These are phyloP conservation scores for Euglossa dilemma DNA, from an alignment of 1,140 invertebrate species.

Conservation along the genomic window DNA sequence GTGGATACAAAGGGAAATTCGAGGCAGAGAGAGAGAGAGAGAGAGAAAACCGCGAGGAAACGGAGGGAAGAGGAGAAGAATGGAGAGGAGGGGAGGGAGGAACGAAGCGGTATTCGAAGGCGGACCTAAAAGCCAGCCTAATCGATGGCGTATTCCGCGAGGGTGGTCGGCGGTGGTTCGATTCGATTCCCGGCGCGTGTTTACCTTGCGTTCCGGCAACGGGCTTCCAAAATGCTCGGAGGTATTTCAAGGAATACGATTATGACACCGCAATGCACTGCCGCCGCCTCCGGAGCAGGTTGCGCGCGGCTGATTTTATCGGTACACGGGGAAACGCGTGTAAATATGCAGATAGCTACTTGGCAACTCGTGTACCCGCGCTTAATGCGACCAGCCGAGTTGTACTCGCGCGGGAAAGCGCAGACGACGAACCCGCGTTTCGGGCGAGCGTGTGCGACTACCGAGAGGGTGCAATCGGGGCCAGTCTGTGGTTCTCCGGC, in stretches of 20 bases:
- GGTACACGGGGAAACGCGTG: conserved; percentile 46
- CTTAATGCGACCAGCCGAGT: conserved; percentile 23
- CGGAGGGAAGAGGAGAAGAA: not conserved
- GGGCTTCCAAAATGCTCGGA: conserved; percentile 14
- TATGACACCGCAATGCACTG: conserved; percentile 36
- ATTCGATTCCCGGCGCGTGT: conserved; percentile 16
- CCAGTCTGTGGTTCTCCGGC: not conserved
- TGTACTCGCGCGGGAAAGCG: not conserved
- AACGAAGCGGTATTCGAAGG: not conserved
- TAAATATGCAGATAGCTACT: conserved; percentile 52
- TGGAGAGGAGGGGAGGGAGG: not conserved
- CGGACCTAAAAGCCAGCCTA: not conserved
- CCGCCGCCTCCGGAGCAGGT: conserved; percentile 24
- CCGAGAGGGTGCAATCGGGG: not conserved
- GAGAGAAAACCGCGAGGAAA: no score
- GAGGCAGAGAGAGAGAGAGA: no score
- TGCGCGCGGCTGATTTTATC: conserved; percentile 47
- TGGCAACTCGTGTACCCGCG: conserved; percentile 42
- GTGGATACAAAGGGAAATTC: no score
- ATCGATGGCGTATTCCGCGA: not conserved
- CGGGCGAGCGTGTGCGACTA: not conserved
- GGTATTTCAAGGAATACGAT: conserved; percentile 42
- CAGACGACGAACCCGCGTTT: not conserved
- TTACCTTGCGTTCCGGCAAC: conserved; percentile 6
- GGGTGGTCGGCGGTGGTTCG: not conserved